phyloP scores from a whole-genome alignment of 1,140 invertebrate species.

The Aphaenogaster ashmeadi region DNA sequence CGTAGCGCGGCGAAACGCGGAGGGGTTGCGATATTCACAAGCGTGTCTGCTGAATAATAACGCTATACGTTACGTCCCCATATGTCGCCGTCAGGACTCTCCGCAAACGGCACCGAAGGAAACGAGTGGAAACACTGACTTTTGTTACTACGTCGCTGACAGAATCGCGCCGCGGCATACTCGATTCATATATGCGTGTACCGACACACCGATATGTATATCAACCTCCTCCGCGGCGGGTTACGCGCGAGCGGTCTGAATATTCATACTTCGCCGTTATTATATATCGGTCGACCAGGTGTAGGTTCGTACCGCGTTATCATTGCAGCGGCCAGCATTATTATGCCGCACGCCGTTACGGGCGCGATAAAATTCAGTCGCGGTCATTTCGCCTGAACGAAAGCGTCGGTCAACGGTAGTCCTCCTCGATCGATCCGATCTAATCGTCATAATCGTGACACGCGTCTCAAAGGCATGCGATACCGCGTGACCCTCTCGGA shows the following conservation, averaged over 20 bases:
- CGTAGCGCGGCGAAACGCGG: slow-evolving; percentile 32
- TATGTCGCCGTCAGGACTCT: slow-evolving; percentile 44
- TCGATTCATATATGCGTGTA: slow-evolving; percentile 39
- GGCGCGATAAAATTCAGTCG: slow-evolving; percentile 37
- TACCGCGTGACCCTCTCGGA: not conserved
- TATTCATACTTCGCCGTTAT: slow-evolving; percentile 56
- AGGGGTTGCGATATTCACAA: slow-evolving; percentile 41
- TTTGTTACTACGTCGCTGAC: slow-evolving; percentile 57
- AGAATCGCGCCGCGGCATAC: slow-evolving; percentile 35
- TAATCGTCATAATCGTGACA: slow-evolving; percentile 25
- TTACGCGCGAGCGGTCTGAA: slow-evolving; percentile 29
- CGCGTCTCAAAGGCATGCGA: not conserved
- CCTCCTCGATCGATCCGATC: slow-evolving; percentile 16
- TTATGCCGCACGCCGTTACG: not conserved
- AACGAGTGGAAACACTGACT: slow-evolving; percentile 50
- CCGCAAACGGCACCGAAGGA: slow-evolving; percentile 38
- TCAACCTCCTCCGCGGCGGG: not conserved
- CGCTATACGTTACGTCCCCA: slow-evolving; percentile 44
- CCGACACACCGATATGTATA: slow-evolving; percentile 35
- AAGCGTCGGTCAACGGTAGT: not conserved
- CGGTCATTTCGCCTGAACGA: not conserved
- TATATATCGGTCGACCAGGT: slow-evolving; percentile 50
- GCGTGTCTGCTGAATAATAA: slow-evolving; percentile 62
- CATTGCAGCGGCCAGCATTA: slow-evolving; percentile 13
- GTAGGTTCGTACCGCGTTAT: slow-evolving; percentile 6